Evolutionary conservation across 1,140 invertebrate genomes (phyloP).

Genomic region (Meloidogyne exigua): DNA sequence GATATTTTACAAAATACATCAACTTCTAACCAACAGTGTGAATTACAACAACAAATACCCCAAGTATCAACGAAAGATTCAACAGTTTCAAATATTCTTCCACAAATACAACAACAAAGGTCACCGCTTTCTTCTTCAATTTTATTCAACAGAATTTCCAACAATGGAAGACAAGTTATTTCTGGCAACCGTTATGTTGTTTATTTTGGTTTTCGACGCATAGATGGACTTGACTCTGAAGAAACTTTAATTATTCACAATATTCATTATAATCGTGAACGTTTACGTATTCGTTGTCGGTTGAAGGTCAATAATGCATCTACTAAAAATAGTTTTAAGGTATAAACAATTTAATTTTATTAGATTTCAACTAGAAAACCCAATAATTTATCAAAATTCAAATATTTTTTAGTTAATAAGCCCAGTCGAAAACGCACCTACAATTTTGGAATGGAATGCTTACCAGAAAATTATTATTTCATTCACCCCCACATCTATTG

Average conservation of each 20-base stretch:
- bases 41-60: not conserved
- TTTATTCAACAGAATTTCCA: not conserved
- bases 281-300: constrained; percentile 14
- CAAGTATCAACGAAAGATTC: not conserved
- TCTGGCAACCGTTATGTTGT: not conserved
- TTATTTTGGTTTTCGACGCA: constrained; percentile 22
- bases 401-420: not conserved
- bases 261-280: constrained; percentile 9
- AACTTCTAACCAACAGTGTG: not conserved
- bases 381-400: not conserved
- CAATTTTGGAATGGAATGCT: constrained; percentile 12
- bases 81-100: not conserved
- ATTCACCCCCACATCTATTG: not conserved
- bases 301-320: not conserved
- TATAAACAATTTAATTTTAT: not conserved
- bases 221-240: constrained; percentile 20
- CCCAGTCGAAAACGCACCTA: not conserved
- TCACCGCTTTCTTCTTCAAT: constrained; percentile 3
- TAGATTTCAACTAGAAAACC: not conserved
- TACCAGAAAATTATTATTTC: constrained; percentile 9
- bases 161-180: not conserved
- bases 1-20: not conserved
- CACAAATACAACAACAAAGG: not conserved
- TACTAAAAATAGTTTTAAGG: constrained; percentile 3
- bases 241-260: constrained; percentile 13